Conservation (phyloP, 2,888 invertebrate genomes). For the Pardosa pseudoannulata region DNA sequence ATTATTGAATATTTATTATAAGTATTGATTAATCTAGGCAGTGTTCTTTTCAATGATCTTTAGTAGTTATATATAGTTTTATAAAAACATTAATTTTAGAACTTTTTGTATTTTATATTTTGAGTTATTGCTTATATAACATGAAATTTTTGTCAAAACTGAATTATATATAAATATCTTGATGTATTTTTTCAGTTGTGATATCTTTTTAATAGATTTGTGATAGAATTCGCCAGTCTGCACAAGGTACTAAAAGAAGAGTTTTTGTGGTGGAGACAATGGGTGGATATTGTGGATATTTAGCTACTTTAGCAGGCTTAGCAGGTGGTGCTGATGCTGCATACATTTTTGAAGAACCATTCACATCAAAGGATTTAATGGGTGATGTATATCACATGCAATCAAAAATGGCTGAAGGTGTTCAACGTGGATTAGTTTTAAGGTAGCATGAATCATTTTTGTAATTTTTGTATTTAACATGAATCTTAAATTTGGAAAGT, state of each 20-base stretch:
- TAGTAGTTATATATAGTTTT: too few relatives aligned
- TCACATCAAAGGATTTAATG: conserved; percentile 77
- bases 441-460: conserved; percentile 76
- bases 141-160: too few relatives aligned
- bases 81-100: too few relatives aligned
- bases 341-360: conserved; percentile 79
- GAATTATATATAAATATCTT: too few relatives aligned
- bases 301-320: conserved; percentile 87
- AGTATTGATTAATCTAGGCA: too few relatives aligned
- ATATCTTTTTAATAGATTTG: conserved; percentile 83
- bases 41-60: too few relatives aligned
- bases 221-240: conserved; percentile 97
- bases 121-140: too few relatives aligned
- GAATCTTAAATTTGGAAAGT: not conserved
- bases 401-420: conserved; percentile 78
- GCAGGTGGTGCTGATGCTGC: conserved; percentile 86
- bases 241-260: conserved; percentile 83
- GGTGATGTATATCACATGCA: conserved; percentile 77
- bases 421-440: conserved; percentile 78
- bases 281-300: conserved; percentile 81
- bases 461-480: too few relatives aligned
- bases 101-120: too few relatives aligned
- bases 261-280: conserved; percentile 80
- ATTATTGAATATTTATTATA: too few relatives aligned
- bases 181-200: too few relatives aligned